Conservation (phyloP, 1,140 invertebrate species). For the Archivesica marissinica region DNA sequence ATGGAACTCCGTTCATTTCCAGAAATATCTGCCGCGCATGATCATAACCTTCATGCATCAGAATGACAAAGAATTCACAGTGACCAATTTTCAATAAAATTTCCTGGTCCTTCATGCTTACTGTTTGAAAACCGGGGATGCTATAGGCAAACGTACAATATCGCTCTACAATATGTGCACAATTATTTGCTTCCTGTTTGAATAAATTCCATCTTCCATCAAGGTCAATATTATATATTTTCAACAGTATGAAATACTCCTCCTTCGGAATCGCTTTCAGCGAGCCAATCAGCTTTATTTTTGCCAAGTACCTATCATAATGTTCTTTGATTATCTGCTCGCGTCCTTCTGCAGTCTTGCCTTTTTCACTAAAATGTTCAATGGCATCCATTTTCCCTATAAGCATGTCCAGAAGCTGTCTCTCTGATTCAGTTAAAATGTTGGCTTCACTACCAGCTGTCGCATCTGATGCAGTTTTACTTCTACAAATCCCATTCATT, state of each 20-base stretch:
- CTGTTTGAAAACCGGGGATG: conserved; percentile 52
- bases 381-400: conserved; percentile 32
- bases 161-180: conserved; percentile 39
- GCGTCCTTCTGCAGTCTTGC: conserved; percentile 28
- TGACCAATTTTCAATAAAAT: conserved; percentile 49
- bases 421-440: conserved; percentile 25
- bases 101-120: conserved; percentile 47
- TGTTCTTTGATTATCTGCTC: conserved; percentile 54
- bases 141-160: conserved; percentile 57
- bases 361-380: conserved; percentile 50
- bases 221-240: conserved; percentile 54
- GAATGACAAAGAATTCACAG: conserved; percentile 61
- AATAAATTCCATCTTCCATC: conserved; percentile 49
- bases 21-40: conserved; percentile 40
- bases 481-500: neutral
- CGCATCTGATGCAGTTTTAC: neutral
- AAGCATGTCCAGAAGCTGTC: conserved; percentile 20
- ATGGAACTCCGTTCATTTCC: conserved; percentile 49
- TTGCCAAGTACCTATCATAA: conserved; percentile 51
- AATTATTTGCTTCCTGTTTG: conserved; percentile 48
- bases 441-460: neutral
- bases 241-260: conserved; percentile 54
- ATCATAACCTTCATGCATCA: conserved; percentile 58
- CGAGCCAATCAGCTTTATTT: conserved; percentile 51
- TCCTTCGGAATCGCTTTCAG: conserved; percentile 56